phyloP scores from a whole-genome alignment of 2,888 invertebrate species.

The Drosophila tanythrix region DNA sequence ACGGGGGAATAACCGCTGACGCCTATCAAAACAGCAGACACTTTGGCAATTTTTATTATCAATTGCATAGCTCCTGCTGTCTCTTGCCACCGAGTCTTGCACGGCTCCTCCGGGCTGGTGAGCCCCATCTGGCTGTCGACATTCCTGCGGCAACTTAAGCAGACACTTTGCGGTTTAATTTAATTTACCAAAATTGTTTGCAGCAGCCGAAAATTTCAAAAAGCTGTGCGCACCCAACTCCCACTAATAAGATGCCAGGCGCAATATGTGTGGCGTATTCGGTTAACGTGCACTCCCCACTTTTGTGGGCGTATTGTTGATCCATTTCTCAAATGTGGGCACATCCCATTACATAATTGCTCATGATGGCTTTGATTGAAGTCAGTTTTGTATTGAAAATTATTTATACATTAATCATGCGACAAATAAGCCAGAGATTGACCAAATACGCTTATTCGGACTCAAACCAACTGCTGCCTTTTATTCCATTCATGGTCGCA shows the following conservation, averaged over 20 bases:
- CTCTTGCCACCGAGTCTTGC: not conserved
- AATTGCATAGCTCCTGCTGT: slow-evolving; percentile 43
- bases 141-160: slow-evolving; percentile 70
- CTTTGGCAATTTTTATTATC: slow-evolving; percentile 72
- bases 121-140: slow-evolving; percentile 28
- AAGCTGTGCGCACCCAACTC: slow-evolving; percentile 17
- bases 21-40: slow-evolving; percentile 59
- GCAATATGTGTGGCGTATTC: slow-evolving; percentile 47
- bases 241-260: slow-evolving; percentile 13
- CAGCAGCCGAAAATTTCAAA: slow-evolving; percentile 30
- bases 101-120: not conserved
- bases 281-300: slow-evolving; percentile 29
- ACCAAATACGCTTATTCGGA: slow-evolving; percentile 5
- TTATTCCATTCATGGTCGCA: slow-evolving; percentile 38
- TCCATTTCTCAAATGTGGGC: slow-evolving; percentile 13
- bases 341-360: slow-evolving; percentile 53
- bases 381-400: slow-evolving; percentile 64
- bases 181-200: slow-evolving; percentile 67
- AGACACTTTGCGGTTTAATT: slow-evolving; percentile 79
- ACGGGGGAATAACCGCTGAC: slow-evolving; percentile 56
- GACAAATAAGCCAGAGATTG: slow-evolving; percentile 62
- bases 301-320: slow-evolving; percentile 1
- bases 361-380: slow-evolving; percentile 63
- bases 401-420: slow-evolving; percentile 73
- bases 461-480: not conserved